Conservation (phyloP, 2,797 vertebrate species). For the Myioborus melanocephalus region DNA sequence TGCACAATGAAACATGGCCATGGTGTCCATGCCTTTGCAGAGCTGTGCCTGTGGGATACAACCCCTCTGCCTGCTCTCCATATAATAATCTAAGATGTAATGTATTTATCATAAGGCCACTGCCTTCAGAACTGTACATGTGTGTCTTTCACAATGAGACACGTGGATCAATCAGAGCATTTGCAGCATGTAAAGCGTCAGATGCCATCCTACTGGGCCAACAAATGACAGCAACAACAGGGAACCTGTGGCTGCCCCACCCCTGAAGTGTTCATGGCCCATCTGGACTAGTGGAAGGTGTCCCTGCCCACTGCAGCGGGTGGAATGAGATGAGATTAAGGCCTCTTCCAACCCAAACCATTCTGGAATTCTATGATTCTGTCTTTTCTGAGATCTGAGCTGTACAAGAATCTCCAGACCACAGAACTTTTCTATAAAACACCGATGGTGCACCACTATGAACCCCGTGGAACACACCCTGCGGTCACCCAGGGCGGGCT, state of each 20-base stretch:
- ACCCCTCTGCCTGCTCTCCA: no score
- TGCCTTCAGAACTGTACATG: neutral
- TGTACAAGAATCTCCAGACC: fast-evolving
- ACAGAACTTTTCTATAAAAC: neutral
- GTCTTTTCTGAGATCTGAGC: neutral
- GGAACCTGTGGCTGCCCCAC: neutral
- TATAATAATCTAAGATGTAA: fast-evolving
- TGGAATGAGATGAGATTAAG: no score
- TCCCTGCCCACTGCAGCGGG: fast-evolving
- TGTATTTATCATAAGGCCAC: neutral
- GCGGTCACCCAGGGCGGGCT: neutral
- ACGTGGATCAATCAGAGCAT: fast-evolving
- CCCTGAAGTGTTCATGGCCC: neutral
- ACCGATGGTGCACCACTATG: fast-evolving
- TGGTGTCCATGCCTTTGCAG: fast-evolving
- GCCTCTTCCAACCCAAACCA: no score
- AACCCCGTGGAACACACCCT: neutral
- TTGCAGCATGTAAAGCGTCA: neutral
- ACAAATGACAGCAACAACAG: neutral
- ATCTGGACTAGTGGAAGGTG: neutral
- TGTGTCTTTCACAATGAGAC: fast-evolving
- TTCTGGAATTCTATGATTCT: neutral
- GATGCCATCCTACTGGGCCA: neutral
- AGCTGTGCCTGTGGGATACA: neutral
- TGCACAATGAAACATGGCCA: neutral